Conservation (phyloP, 2,113 vertebrate genomes). For the Ceyx margarethae region DNA sequence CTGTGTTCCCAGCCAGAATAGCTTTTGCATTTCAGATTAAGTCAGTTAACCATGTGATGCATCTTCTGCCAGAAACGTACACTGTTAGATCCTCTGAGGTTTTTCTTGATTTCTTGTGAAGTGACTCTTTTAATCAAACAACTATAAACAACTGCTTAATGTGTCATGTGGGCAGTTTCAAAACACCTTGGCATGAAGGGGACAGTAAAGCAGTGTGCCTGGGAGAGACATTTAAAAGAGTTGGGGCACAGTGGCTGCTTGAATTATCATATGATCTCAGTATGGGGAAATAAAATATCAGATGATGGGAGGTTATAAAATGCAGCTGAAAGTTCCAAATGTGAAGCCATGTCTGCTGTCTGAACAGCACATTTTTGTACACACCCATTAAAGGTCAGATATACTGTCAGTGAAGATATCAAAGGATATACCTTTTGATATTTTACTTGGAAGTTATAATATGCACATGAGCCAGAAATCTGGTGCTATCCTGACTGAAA, state of each 20-base stretch:
- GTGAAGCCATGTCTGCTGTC: neutral
- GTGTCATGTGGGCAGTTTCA: neutral
- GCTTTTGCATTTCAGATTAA: neutral
- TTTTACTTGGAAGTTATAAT: slow-evolving; percentile 54
- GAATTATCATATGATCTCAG: neutral
- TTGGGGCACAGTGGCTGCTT: neutral
- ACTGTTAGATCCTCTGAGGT: neutral
- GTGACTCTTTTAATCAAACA: neutral
- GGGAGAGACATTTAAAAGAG: neutral
- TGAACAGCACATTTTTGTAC: neutral
- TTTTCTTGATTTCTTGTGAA: neutral
- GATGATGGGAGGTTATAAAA: neutral
- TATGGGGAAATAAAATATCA: neutral
- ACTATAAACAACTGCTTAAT: neutral
- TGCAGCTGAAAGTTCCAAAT: neutral
- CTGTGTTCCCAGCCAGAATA: neutral
- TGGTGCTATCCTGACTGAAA: slow-evolving; percentile 8
- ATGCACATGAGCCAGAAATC: slow-evolving; percentile 5
- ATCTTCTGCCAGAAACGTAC: neutral
- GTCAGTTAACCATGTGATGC: neutral
- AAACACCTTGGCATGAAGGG: neutral
- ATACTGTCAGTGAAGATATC: slow-evolving; percentile 29
- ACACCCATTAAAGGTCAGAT: slow-evolving; percentile 15
- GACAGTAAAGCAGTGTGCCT: neutral
- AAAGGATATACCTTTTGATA: slow-evolving; percentile 38